phyloP scores from a whole-genome alignment of 2,113 vertebrate genomes.

The Willisornis vidua region DNA sequence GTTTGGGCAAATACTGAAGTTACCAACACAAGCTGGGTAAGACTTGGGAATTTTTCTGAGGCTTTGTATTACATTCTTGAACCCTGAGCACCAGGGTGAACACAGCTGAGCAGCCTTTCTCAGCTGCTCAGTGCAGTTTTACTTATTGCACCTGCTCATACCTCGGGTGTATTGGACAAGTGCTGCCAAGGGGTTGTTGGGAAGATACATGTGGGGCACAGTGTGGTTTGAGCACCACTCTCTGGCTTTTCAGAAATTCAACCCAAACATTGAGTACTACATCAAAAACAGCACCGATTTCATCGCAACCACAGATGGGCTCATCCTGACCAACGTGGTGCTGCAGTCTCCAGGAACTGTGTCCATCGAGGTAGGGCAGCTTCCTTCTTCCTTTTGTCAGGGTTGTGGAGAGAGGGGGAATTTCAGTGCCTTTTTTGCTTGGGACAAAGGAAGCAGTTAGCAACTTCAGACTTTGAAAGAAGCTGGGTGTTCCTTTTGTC shows the following conservation, averaged over 20 bases:
- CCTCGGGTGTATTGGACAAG: not conserved
- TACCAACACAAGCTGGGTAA: not conserved
- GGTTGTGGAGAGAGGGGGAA: accelerated
- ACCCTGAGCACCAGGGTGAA: not conserved
- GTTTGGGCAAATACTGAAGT: not conserved
- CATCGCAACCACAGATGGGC: slow-evolving; percentile 78
- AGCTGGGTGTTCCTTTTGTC: not conserved
- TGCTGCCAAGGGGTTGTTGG: not conserved
- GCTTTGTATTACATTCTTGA: not conserved
- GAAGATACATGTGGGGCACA: not conserved
- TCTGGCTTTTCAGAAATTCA: slow-evolving; percentile 77
- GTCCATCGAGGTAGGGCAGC: slow-evolving; percentile 39
- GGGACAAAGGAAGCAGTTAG: not conserved
- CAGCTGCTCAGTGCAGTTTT: not conserved
- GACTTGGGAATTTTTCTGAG: not conserved
- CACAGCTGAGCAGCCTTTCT: not conserved
- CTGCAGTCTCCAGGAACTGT: slow-evolving; percentile 57
- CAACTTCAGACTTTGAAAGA: not conserved
- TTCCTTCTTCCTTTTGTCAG: not conserved
- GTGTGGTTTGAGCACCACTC: not conserved
- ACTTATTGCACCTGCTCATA: not conserved
- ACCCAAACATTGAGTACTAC: slow-evolving; percentile 81
- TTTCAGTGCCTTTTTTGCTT: not conserved
- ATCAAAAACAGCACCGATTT: slow-evolving; percentile 85
- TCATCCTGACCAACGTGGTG: slow-evolving; percentile 77